Percentiles rank a stretch among this genome's conserved stretches.
Evolutionary conservation across 2,888 invertebrate species (phyloP).

Genomic region (Catocala sponsa): DNA sequence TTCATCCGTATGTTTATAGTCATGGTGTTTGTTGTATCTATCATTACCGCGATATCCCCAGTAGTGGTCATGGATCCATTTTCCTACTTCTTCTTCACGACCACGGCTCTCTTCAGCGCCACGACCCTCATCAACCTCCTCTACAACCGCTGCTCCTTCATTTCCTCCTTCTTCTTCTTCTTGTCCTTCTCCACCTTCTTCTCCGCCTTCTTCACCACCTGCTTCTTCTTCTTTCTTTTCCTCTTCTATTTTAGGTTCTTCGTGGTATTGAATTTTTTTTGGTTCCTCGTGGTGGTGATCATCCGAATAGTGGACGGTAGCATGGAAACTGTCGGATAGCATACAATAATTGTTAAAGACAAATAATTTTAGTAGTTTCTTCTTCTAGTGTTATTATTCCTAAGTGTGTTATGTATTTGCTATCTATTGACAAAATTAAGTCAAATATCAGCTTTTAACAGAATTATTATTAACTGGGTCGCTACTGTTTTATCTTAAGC

Average conservation of each 20-base stretch:
- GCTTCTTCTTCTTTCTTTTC: slow-evolving; percentile 6
- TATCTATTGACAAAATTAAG: no score
- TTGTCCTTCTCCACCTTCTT: slow-evolving; percentile 20
- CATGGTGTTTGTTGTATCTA: slow-evolving; percentile 1
- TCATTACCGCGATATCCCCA: slow-evolving; percentile 25
- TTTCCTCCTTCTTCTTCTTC: slow-evolving; percentile 2
- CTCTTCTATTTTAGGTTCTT: slow-evolving; percentile 7
- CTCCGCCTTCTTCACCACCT: slow-evolving; percentile 16
- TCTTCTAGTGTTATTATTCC: background rate
- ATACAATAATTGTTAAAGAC: background rate
- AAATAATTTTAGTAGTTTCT: background rate
- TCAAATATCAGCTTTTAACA: no score
- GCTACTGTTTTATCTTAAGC: no score
- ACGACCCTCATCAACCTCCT: slow-evolving; percentile 12
- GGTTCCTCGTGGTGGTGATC: slow-evolving; percentile 44
- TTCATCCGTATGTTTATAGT: slow-evolving; percentile 1
- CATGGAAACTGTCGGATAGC: slow-evolving; percentile 51
- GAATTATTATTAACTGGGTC: no score
- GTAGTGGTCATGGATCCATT: slow-evolving; percentile 33
- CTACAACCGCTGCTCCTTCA: background rate
- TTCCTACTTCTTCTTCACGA: slow-evolving; percentile 19
- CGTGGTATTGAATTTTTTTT: slow-evolving; percentile 9
- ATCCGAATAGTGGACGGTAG: slow-evolving; percentile 56
- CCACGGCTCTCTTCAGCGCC: slow-evolving; percentile 26
- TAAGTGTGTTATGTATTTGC: no score